A percentile compares a stretch with the other conserved stretches of the same genome.
phyloP scores from a whole-genome alignment of 2,113 vertebrate genomes.

The Barbus barbus region DNA sequence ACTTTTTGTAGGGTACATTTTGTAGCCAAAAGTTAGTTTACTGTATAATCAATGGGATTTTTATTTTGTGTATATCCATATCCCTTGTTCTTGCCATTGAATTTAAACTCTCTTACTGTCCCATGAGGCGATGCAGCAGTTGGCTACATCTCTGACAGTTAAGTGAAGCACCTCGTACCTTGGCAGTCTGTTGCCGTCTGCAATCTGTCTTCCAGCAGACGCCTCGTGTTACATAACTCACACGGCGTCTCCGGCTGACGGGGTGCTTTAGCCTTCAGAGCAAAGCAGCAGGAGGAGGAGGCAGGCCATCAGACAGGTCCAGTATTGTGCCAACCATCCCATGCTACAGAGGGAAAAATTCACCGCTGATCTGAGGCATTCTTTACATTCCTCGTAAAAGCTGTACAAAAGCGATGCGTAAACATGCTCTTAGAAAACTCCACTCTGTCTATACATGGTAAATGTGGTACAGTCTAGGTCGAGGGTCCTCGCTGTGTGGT shows the following conservation, averaged over 20 bases:
- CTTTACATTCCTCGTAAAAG: conserved; percentile 64
- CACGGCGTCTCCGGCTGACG: conserved; percentile 13
- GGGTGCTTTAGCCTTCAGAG: not conserved
- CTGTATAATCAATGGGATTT: not conserved
- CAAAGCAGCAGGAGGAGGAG: not conserved
- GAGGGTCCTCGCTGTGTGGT: conserved; percentile 24
- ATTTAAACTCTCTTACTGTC: not conserved
- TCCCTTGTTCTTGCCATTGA: not conserved
- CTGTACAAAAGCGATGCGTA: conserved; percentile 25
- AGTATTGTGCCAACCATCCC: not conserved
- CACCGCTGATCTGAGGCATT: conserved; percentile 55
- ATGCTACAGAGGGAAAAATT: conserved; percentile 16
- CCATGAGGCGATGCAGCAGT: not conserved
- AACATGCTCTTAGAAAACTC: conserved; percentile 20
- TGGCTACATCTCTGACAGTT: conserved; percentile 3
- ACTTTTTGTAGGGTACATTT: not conserved
- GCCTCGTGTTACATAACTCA: conserved; percentile 48
- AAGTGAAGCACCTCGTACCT: conserved; percentile 25
- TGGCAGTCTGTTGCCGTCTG: conserved; percentile 55
- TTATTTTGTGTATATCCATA: no score
- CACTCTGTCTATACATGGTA: conserved; percentile 35
- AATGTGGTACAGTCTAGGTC: not conserved
- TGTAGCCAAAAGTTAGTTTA: not conserved
- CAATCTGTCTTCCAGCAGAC: conserved; percentile 44
- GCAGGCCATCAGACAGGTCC: not conserved